Conservation (phyloP, 2,797 vertebrate genomes). For the Perodicticus potto region DNA sequence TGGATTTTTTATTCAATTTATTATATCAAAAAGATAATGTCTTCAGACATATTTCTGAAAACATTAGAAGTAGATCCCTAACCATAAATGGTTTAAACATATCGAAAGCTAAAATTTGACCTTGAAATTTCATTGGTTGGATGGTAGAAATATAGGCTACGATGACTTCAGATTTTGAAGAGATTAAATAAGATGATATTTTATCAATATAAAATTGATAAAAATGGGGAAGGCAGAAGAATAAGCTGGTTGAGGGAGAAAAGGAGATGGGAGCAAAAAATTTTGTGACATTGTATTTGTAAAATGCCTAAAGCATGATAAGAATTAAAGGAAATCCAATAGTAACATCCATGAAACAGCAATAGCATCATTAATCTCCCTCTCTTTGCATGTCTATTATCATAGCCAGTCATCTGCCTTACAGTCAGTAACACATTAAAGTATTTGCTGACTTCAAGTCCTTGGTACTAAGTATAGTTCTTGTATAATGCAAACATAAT, state of each 20-base stretch:
- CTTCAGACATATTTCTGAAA: not conserved
- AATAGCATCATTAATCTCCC: not conserved
- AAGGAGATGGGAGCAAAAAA: not conserved
- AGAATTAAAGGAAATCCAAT: constrained; percentile 47
- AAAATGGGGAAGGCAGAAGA: constrained; percentile 13
- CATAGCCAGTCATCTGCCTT: constrained; percentile 22
- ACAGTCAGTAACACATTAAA: not conserved
- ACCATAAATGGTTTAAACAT: constrained; percentile 41
- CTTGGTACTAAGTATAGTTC: constrained; percentile 49
- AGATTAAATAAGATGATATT: constrained; percentile 28
- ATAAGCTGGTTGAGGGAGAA: not conserved
- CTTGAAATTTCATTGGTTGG: not conserved
- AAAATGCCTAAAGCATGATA: not conserved
- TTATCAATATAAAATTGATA: constrained; percentile 42
- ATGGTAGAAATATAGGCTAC: not conserved
- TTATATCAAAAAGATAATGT: not conserved
- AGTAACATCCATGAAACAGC: not conserved
- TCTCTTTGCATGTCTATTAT: constrained; percentile 23
- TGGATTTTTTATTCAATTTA: constrained; percentile 21
- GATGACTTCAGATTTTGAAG: constrained; percentile 17
- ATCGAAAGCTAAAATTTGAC: constrained; percentile 36
- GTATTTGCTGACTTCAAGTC: constrained; percentile 43
- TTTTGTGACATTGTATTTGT: not conserved
- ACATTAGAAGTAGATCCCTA: constrained; percentile 1
- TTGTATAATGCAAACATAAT: constrained; percentile 57